A percentile compares a stretch with the other conserved stretches of the same genome.
Evolutionary conservation across 2,888 invertebrate species (phyloP).

Genomic region (Globia sparganii): DNA sequence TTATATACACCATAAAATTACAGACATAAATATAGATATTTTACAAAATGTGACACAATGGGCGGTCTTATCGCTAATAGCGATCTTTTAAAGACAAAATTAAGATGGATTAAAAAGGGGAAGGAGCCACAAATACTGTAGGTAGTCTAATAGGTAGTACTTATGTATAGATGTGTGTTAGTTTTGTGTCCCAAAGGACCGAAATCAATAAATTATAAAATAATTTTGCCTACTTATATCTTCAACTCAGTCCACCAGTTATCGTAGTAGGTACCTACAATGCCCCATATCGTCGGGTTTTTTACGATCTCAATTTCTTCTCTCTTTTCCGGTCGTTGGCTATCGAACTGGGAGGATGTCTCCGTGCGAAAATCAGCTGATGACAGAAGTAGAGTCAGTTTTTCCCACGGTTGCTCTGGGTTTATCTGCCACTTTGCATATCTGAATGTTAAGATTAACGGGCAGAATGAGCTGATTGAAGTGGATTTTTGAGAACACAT

Average conservation of each 20-base stretch:
- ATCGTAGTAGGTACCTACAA: not conserved
- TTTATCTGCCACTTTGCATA: conserved; percentile 10
- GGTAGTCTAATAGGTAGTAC: too few relatives aligned
- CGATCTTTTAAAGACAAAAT: too few relatives aligned
- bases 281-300: too few relatives aligned
- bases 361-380: not conserved
- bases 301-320: not conserved
- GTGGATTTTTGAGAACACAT: conserved; percentile 21
- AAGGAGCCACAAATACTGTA: too few relatives aligned
- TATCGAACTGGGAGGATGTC: not conserved
- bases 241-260: not conserved
- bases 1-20: too few relatives aligned
- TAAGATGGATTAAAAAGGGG: too few relatives aligned
- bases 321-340: not conserved
- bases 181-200: not conserved
- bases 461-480: not conserved
- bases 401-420: not conserved
- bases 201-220: not conserved
- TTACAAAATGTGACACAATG: too few relatives aligned
- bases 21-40: too few relatives aligned
- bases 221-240: not conserved
- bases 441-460: conserved; percentile 29
- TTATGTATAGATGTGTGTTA: not conserved
- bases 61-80: too few relatives aligned
- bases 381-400: not conserved